These are phyloP conservation scores for Endomychus coccineus DNA, from an alignment of 2,888 invertebrate species.

Conservation along the genomic window DNA sequence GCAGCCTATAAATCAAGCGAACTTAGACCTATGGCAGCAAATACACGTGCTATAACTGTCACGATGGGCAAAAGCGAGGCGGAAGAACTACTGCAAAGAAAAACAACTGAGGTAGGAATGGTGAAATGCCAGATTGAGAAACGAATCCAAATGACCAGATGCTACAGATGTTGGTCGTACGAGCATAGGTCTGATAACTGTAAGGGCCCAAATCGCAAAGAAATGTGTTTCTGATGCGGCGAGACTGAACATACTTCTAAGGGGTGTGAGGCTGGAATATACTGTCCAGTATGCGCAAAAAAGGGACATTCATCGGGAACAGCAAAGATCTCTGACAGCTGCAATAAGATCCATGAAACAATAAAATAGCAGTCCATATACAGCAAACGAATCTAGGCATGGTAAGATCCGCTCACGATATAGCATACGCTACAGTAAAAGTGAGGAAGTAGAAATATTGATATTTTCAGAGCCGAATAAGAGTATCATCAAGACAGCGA, in stretches of 20 bases:
- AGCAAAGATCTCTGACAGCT: not conserved
- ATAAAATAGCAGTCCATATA: not conserved
- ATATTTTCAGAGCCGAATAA: slow-evolving; percentile 1
- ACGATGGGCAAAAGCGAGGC: not conserved
- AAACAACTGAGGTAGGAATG: slow-evolving; percentile 5
- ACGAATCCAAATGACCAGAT: not conserved
- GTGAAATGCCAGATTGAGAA: slow-evolving; percentile 3
- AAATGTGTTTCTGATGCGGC: slow-evolving; percentile 3
- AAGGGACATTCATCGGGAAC: not conserved
- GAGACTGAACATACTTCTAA: slow-evolving; percentile 2
- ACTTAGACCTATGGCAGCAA: too few species aligned
- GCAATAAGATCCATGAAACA: too few species aligned
- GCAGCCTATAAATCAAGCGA: too few species aligned
- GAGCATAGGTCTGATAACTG: slow-evolving; percentile 3
- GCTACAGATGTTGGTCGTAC: slow-evolving; percentile 9
- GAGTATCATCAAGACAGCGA: not conserved
- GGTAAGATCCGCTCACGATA: slow-evolving; percentile 1
- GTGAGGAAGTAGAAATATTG: not conserved
- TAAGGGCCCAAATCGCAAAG: not conserved
- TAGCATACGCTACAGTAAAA: not conserved
- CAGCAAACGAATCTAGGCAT: slow-evolving; percentile 4
- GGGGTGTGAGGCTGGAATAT: not conserved
- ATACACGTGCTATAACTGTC: slow-evolving; percentile 5
- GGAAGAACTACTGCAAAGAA: not conserved
- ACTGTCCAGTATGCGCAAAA: not conserved